Evolutionary conservation across 1,140 invertebrate species (phyloP), one percentile per base, ranked within the genome.

Genomic region (Pachypeltis micranthus): DNA sequence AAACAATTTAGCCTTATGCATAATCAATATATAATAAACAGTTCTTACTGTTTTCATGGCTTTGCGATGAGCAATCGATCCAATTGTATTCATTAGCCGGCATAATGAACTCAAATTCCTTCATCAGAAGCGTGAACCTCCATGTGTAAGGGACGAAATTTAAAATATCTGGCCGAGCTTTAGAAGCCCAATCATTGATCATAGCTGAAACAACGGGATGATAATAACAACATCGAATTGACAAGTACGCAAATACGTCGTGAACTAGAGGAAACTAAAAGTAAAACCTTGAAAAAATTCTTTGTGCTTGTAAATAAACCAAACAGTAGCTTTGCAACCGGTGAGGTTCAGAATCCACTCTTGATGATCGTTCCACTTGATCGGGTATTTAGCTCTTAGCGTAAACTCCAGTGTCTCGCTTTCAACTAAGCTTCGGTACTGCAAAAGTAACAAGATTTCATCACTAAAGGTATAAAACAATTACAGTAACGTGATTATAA

Each of bases 121-220:
- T 94, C 3, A 98, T 76, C 0, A 91, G 79, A 44, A 99, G 77
- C 67, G 85, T 90, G 67, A 98, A 88, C 72, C 91, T 89, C 85
- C 93, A 97, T 0, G 93, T 97, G 73, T 97, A 99, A 14, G 96
- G 96, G 25, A 98, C 87, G 79, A 98, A 99, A 71, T 90, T 85
- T 54, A 95, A 78, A 55, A 98, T 83, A 76, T 99, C 96, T 0
- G 94, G 91, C 2, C 85, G 79, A 0, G 85, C 81, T 77, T 95
- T 93, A 61, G 83, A 89, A 0, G 91, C 84, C 96, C 96, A 99
- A 72, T 99, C 96, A 71, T 95, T 91, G 16, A 97, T 87, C 69
- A 99, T 79, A 78, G 96, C 86, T 85, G 69, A 44, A 74, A n/a
- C n/a, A n/a, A n/a, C n/a, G n/a, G n/a, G n/a, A n/a, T n/a, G n/a